Conservation (phyloP, 2,797 vertebrate species). For the Tarsius wallacei region DNA sequence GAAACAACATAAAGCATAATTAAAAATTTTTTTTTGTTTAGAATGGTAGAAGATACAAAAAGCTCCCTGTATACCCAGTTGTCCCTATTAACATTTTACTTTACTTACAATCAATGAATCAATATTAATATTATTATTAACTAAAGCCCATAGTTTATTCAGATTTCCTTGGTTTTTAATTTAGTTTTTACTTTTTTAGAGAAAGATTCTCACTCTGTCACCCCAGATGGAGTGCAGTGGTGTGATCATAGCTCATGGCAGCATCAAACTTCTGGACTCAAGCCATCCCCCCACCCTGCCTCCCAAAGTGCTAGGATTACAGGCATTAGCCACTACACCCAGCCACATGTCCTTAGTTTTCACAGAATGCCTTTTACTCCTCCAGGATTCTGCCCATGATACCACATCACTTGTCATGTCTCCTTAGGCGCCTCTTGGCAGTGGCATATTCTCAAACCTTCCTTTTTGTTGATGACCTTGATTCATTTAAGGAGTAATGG, state of each 20-base stretch:
- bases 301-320: too few relatives aligned
- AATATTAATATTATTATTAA: neutral
- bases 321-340: too few relatives aligned
- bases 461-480: neutral
- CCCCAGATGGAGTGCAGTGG: too few relatives aligned
- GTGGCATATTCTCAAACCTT: neutral
- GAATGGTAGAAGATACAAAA: neutral
- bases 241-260: rapidly evolving
- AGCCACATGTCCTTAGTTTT: neutral
- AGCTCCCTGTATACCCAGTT: neutral
- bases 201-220: too few relatives aligned
- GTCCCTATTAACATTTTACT: neutral
- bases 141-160: neutral
- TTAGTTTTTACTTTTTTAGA: too few relatives aligned
- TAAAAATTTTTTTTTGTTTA: neutral
- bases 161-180: neutral
- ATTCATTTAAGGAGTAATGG: neutral
- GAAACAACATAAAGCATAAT: neutral
- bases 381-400: neutral
- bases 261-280: too few relatives aligned
- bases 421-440: neutral
- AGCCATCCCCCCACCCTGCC: rapidly evolving
- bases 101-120: neutral
- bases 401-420: neutral
- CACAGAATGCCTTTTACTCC: neutral